phyloP scores from a whole-genome alignment of 2,113 vertebrate species.

The Xiphorhynchus elegans region DNA sequence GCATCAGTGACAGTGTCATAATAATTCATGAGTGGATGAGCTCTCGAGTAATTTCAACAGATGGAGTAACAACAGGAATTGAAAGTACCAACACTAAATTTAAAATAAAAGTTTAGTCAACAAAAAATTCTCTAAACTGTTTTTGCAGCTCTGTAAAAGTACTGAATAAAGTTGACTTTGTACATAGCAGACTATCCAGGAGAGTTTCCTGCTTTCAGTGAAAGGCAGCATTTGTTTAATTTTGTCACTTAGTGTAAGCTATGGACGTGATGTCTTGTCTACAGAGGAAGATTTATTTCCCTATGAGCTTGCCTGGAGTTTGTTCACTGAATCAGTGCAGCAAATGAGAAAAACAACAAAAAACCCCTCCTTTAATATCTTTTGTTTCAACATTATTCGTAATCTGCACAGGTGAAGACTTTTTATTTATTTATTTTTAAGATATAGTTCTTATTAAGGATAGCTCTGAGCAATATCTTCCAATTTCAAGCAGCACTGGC shows the following conservation, averaged over 20 bases:
- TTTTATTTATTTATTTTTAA: not conserved
- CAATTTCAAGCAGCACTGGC: not conserved
- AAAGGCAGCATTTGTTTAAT: constrained; percentile 14
- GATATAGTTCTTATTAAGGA: constrained; percentile 6
- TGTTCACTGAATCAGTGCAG: constrained; percentile 1
- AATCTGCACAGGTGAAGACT: not conserved
- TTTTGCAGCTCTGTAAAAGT: not conserved
- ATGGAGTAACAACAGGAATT: not conserved
- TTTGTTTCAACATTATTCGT: not conserved
- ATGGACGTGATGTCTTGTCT: not conserved
- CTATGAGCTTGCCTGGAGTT: not conserved
- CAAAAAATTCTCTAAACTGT: not conserved
- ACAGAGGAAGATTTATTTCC: constrained; percentile 10
- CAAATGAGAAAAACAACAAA: constrained; percentile 7
- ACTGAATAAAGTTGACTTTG: not conserved
- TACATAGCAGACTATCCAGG: not conserved
- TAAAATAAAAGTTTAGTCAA: not conserved
- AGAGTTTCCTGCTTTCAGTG: not conserved
- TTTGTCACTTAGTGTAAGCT: not conserved
- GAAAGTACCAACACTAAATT: not conserved
- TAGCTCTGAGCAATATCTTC: not conserved
- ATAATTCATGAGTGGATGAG: not conserved
- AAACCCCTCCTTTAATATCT: not conserved
- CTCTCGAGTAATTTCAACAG: not conserved
- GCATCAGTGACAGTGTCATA: not conserved